Percentiles rank a stretch among this genome's conserved stretches.
phyloP scores from a whole-genome alignment of 92 coral and sea anemone genomes.

The Scolanthus callimorphus region DNA sequence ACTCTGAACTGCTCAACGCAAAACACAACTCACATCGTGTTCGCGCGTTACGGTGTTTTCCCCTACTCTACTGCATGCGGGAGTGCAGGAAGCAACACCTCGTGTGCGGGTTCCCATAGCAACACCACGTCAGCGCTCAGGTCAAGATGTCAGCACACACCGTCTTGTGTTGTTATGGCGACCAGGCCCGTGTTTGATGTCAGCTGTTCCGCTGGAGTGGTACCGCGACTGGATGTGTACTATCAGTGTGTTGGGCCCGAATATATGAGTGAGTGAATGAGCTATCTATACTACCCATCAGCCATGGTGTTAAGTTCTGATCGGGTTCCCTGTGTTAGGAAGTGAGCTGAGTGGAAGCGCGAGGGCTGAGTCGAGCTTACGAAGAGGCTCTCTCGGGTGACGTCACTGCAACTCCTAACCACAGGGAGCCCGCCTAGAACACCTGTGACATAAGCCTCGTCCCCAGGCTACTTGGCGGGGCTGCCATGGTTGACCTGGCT shows the following conservation, averaged over 20 bases:
- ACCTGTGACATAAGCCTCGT: too few species aligned
- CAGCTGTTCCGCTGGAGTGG: slow-evolving; percentile 18
- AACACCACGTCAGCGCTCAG: slow-evolving; percentile 4
- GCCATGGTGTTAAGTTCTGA: too few species aligned
- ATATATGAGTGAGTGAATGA: slow-evolving; percentile 33
- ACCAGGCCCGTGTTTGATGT: slow-evolving; percentile 13
- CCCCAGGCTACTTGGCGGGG: too few species aligned
- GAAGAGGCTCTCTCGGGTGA: too few species aligned
- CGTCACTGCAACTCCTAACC: too few species aligned
- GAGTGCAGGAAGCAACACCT: not conserved
- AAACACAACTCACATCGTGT: slow-evolving; percentile 37
- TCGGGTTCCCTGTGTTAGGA: too few species aligned
- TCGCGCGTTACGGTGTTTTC: slow-evolving; percentile 26
- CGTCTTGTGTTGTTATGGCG: slow-evolving; percentile 23
- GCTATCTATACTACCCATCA: not conserved
- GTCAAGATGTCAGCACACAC: slow-evolving; percentile 41
- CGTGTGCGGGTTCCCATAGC: slow-evolving; percentile 21
- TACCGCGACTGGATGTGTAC: slow-evolving; percentile 44
- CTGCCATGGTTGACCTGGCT: too few species aligned
- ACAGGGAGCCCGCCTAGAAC: too few species aligned
- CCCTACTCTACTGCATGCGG: slow-evolving; percentile 42
- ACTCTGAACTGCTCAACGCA: slow-evolving; percentile 41
- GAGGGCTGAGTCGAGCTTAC: too few species aligned
- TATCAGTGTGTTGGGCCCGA: slow-evolving; percentile 56
- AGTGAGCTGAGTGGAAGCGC: too few species aligned